phyloP scores from a whole-genome alignment of 2,113 vertebrate genomes.

The Lampris incognitus region DNA sequence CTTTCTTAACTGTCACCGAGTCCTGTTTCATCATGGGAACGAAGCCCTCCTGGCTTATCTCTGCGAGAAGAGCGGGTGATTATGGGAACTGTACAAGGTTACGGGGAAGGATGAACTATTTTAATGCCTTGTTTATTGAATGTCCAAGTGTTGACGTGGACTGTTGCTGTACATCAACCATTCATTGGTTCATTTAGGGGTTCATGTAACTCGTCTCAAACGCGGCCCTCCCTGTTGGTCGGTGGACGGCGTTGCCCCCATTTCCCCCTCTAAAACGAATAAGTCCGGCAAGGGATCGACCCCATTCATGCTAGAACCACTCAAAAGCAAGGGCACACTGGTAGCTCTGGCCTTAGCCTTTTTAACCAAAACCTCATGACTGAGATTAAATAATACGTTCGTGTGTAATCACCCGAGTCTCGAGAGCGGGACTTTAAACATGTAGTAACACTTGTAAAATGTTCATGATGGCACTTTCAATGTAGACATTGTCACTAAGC shows the following conservation, averaged over 20 bases:
- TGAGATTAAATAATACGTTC: conserved; percentile 50
- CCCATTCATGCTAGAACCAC: neutral
- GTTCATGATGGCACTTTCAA: conserved; percentile 70
- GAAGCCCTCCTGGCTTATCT: conserved; percentile 42
- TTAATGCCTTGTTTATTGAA: conserved; percentile 70
- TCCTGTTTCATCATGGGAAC: conserved; percentile 64
- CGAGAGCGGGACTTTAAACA: conserved; percentile 63
- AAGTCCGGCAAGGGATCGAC: conserved; percentile 29
- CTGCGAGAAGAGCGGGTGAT: conserved; percentile 35
- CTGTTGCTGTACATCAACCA: conserved; percentile 42
- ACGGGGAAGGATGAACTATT: conserved; percentile 48
- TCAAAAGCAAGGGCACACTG: neutral
- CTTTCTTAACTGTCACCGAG: conserved; percentile 67
- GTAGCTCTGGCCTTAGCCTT: conserved; percentile 30
- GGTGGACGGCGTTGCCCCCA: neutral
- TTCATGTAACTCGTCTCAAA: conserved; percentile 44
- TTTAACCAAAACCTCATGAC: conserved; percentile 38
- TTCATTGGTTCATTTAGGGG: conserved; percentile 40
- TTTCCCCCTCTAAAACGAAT: conserved; percentile 1
- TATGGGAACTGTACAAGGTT: conserved; percentile 56
- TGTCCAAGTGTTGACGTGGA: conserved; percentile 57
- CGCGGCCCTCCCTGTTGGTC: neutral
- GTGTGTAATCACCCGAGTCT: conserved; percentile 50
- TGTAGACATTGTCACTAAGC: conserved; percentile 59
- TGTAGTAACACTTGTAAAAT: conserved; percentile 43